These are phyloP conservation scores for Aplysina aerophoba DNA, from an alignment of 37 sponge, comb jelly and placozoan species.

Conservation along the genomic window DNA sequence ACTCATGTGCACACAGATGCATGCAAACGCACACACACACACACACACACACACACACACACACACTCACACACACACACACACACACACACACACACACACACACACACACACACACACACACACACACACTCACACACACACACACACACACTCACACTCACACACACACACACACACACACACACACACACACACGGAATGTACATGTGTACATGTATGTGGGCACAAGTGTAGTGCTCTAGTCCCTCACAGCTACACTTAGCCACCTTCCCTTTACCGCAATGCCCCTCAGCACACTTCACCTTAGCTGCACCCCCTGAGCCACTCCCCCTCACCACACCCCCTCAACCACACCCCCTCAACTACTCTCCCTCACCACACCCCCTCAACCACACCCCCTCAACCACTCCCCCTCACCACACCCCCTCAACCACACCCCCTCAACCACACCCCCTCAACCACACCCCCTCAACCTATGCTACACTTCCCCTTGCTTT, in stretches of 20 bases:
- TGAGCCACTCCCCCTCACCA: too few species aligned
- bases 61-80: conserved; percentile 11
- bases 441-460: background rate
- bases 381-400: background rate
- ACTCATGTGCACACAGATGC: background rate
- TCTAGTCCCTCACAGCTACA: too few species aligned
- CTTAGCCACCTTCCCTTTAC: too few species aligned
- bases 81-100: conserved; percentile 22
- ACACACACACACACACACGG: too few species aligned
- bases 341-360: too few species aligned
- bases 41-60: background rate
- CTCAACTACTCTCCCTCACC: background rate
- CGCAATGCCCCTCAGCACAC: too few species aligned
- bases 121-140: conserved; percentile 16
- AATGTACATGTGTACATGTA: too few species aligned
- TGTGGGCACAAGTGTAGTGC: too few species aligned
- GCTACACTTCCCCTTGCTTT: background rate
- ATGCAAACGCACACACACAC: background rate
- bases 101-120: background rate
- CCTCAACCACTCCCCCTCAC: too few species aligned
- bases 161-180: too few species aligned
- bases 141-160: conserved; percentile 8
- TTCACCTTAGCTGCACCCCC: too few species aligned
- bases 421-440: background rate
- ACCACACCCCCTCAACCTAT: background rate